Conservation (phyloP, 1,140 invertebrate genomes). For the Ips typographus region DNA sequence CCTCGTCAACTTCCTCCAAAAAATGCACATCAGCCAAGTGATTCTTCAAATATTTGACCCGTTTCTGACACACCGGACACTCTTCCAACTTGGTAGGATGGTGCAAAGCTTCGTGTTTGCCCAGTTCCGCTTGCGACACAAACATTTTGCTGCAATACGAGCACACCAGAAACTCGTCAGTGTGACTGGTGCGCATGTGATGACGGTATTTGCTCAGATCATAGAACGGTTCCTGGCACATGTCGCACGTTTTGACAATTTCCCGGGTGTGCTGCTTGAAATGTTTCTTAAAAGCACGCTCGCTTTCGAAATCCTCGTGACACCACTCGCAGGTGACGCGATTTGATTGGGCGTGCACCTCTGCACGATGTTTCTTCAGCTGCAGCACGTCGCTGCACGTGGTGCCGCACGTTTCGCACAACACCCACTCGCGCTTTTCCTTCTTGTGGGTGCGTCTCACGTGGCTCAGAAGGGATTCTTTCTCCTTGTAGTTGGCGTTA, state of each 20-base stretch:
- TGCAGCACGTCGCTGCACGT: not conserved
- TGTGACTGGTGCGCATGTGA: conserved; percentile 6
- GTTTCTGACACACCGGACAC: conserved; percentile 11
- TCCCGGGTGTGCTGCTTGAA: not conserved
- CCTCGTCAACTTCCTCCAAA: not conserved
- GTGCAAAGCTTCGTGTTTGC: conserved; percentile 4
- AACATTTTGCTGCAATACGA: conserved; percentile 34
- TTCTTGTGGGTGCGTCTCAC: not conserved
- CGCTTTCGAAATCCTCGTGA: not conserved
- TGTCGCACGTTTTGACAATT: not conserved
- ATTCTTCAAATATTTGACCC: not conserved
- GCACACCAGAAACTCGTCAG: not conserved
- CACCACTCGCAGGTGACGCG: not conserved
- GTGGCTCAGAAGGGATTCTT: not conserved
- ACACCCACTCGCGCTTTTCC: not conserved
- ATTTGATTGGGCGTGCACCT: not conserved
- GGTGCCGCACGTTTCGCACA: not conserved
- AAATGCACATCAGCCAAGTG: not conserved
- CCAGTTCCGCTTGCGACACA: conserved; percentile 14
- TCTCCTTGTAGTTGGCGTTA: not conserved
- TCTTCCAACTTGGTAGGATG: not conserved
- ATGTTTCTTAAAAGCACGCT: not conserved
- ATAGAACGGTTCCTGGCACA: conserved; percentile 8
- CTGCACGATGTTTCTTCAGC: not conserved
- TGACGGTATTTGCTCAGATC: not conserved